Conservation (phyloP, 2,797 vertebrate species). For the Scarus forsteni region DNA sequence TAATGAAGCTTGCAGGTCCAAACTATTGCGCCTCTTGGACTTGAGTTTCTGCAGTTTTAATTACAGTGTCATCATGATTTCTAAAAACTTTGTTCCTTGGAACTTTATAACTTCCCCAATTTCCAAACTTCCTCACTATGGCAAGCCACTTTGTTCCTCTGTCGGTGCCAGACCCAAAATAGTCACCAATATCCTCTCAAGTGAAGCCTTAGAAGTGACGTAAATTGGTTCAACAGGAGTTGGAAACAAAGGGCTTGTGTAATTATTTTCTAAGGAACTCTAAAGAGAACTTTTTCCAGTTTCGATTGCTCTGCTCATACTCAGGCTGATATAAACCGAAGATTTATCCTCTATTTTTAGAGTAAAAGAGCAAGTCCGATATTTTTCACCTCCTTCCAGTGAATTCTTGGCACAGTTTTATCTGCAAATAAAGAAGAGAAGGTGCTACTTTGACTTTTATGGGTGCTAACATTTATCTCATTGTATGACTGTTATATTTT, state of each 20-base stretch:
- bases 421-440: constrained; percentile 50
- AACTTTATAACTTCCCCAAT: constrained; percentile 22
- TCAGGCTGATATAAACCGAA: constrained; percentile 20
- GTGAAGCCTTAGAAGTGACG: constrained; percentile 36
- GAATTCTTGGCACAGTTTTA: constrained; percentile 18
- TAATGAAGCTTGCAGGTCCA: constrained; percentile 3
- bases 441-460: constrained; percentile 56
- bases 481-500: constrained; percentile 54
- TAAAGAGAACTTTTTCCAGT: constrained; percentile 32
- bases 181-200: constrained; percentile 37
- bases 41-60: constrained; percentile 32
- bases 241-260: constrained; percentile 26
- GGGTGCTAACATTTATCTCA: constrained; percentile 59
- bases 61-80: constrained; percentile 14
- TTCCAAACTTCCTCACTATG: constrained; percentile 8
- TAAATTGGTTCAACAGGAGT: constrained; percentile 39
- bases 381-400: constrained; percentile 21
- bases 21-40: neutral
- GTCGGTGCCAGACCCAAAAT: constrained; percentile 45
- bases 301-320: constrained; percentile 25
- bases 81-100: constrained; percentile 1
- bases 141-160: constrained; percentile 17
- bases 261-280: constrained; percentile 43
- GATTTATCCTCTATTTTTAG: constrained; percentile 26
- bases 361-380: constrained; percentile 28